Base-by-base conservation (phyloP, 2,797 vertebrate species). In the Simalia tracyae region DNA sequence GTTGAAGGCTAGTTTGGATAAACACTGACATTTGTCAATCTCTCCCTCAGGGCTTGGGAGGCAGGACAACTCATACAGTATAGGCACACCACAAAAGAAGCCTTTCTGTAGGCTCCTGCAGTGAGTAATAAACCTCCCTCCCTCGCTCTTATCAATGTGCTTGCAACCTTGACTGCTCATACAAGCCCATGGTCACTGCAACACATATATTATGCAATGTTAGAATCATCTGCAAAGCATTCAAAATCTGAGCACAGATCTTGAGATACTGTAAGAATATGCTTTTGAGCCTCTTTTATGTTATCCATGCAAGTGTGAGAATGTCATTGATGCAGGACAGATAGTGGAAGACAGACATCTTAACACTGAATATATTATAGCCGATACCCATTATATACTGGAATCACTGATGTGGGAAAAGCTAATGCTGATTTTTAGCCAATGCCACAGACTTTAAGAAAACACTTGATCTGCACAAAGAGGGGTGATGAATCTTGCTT, bases 21-120 rank as follows among this genome's bases (percentile, higher is more conserved):
- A 92, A 94, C 5, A 1, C 54, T 54, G 57, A 95, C 90, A 94
- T 72, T 60, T 94, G 92, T 66, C 94, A 61, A 6, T 86, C 89
- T 87, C 85, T 91, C 95, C 92, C 92, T 87, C 60, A 86, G 91
- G 92, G 92, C 81, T 19, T 24, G 0, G 14, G 76, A 93, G 7
- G 1, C 87, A 57, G 76, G 66, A 66, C 42, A 81, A 81, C 81
- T 5, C 0, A 87, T 66, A 64, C 0, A 0, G 57, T 63, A 93
- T 76, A 84, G 19, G 88, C 95, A 89, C n/a, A 64, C 68, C 68
- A 36, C 1, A 46, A 50, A 64, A 61, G 10, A 2, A 90, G 56
- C 28, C 9, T 31, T 28, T 81, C 46, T 19, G 59, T 50, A 90
- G 59, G 86, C 10, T 24, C 11, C 86, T 6, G 31, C 24, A 63